Base-by-base conservation (phyloP, 2,888 invertebrate genomes). In the Panopea generosa region DNA sequence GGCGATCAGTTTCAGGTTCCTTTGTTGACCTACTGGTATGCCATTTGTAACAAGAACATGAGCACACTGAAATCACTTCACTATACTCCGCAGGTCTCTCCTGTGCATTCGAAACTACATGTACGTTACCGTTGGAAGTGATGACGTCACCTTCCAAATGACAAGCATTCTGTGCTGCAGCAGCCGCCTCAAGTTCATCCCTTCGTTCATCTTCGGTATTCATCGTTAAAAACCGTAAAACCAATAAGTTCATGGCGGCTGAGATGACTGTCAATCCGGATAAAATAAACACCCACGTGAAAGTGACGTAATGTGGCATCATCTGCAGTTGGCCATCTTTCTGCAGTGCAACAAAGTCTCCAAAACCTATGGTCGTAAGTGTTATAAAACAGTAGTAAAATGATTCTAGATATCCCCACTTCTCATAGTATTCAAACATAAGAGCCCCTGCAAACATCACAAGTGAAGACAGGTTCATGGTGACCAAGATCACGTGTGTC, bases 321-420 rank as follows among this genome's bases (percentile, higher is more conserved):
- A 96, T 96, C 84, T 97, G 97, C 62, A 99, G 93, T 0, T 98
- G 98, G 93, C 97, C 96, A 90, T 98, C 97, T 89, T 99, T 98
- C 95, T 98, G 95, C 68, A 99, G 94, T 24, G 99, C 99, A 81
- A 99, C 99, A 96, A 98, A 99, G 94, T 99, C 99, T 73, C 99
- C 99, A 93, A 99, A 99, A 84, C 99, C 94, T 80, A 99, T 99
- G 7, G 99, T 99, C 1, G 98, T 99, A 43, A 99, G 94, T 0
- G 99, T 99, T n/a, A 99, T 99, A 92, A 99, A 99, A 92, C 99
- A 99, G 92, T 99, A 99, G 92, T 99, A 99, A 91, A 99, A 98
- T 88, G 98, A 97, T 74, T 94, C 93, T 47, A 93, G 88, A 92
- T 99, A 99, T 84, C 96, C 96, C 99, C 99, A 99, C 9, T 97